Evolutionary conservation across 2,113 vertebrate genomes (phyloP).

Genomic region (Castor canadensis): DNA sequence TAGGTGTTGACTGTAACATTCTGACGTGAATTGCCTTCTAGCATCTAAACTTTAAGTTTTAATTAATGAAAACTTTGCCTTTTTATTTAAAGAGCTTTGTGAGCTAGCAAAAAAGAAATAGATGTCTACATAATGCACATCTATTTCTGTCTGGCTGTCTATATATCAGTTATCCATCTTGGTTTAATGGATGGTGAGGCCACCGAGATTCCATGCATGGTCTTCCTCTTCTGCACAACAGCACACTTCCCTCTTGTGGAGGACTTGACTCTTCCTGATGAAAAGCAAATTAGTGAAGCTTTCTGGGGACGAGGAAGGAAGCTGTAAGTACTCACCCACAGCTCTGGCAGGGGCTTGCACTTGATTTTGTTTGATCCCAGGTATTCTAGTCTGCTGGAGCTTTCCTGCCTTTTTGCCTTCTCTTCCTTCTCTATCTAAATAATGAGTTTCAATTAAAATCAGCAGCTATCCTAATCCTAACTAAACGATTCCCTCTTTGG

Average conservation of each 20-base stretch:
- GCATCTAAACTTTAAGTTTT: conserved; percentile 71
- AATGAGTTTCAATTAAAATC: background rate
- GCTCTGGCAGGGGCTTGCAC: background rate
- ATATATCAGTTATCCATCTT: conserved; percentile 52
- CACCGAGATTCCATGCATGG: conserved; percentile 12
- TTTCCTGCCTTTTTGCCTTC: background rate
- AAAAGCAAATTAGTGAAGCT: background rate
- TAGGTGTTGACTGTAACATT: background rate
- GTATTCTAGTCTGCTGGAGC: background rate
- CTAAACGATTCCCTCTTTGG: background rate
- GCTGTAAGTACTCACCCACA: background rate
- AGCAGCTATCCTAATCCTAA: background rate
- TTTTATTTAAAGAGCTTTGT: conserved; percentile 71
- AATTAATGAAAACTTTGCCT: conserved; percentile 74
- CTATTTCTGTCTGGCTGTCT: conserved; percentile 63
- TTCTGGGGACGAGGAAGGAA: background rate
- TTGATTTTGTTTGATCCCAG: background rate
- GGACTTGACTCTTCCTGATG: background rate
- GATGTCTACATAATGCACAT: conserved; percentile 56
- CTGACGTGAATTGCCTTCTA: conserved; percentile 46
- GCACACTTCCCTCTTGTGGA: background rate
- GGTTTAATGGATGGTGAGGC: background rate
- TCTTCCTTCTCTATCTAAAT: background rate
- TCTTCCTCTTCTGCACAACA: background rate
- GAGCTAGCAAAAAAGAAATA: conserved; percentile 44